Percentiles rank a stretch among this genome's conserved stretches.
These are phyloP conservation scores for Malurus cyaneus DNA, from an alignment of 2,113 vertebrate genomes.

Conservation along the genomic window DNA sequence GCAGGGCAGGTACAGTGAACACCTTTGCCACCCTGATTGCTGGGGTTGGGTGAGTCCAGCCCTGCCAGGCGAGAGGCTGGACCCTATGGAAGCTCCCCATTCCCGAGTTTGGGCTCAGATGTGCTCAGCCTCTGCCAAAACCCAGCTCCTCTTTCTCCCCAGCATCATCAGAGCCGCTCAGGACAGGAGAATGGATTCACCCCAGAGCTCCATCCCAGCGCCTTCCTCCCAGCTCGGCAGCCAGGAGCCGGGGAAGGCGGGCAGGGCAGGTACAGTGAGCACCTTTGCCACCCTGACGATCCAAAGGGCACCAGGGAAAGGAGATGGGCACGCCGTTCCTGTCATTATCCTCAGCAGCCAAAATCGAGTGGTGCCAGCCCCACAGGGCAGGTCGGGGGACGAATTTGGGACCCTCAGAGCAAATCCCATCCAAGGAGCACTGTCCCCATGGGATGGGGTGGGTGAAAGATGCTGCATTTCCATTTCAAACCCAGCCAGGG, in stretches of 20 bases:
- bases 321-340: rapidly evolving
- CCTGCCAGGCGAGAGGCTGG: rapidly evolving
- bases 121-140: rapidly evolving
- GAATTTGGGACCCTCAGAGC: neutral
- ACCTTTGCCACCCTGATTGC: neutral
- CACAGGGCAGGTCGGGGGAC: rapidly evolving
- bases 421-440: rapidly evolving
- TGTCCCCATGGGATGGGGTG: rapidly evolving
- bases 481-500: neutral
- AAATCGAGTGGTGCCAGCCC: rapidly evolving
- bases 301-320: neutral
- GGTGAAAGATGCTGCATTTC: neutral
- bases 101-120: rapidly evolving
- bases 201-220: rapidly evolving
- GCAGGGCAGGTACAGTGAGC: neutral
- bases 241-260: rapidly evolving
- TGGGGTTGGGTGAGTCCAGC: neutral
- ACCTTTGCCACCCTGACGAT: neutral
- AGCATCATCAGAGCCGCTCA: neutral
- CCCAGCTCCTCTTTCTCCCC: neutral
- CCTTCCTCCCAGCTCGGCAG: rapidly evolving
- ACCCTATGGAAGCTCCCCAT: neutral
- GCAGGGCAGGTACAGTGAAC: neutral
- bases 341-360: neutral
- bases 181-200: neutral